Conservation (phyloP, 2,113 vertebrate genomes). For the Thamnaconus septentrionalis region DNA sequence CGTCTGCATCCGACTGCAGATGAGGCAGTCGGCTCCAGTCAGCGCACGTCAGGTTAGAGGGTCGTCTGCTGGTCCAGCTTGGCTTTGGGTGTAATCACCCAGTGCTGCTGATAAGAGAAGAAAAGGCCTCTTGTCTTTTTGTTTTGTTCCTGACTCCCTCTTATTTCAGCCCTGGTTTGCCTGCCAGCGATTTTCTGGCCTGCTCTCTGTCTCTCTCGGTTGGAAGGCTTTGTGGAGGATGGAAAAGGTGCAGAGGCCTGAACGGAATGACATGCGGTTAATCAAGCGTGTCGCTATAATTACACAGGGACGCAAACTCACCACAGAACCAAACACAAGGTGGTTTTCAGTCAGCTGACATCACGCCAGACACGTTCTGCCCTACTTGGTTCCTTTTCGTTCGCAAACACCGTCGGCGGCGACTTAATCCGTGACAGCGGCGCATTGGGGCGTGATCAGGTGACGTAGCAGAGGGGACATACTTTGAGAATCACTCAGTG, state of each 20-base stretch:
- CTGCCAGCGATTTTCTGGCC: background rate
- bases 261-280: conserved; percentile 22
- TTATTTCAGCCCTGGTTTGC: background rate
- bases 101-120: conserved; percentile 52
- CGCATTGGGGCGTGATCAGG: background rate
- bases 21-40: too few relatives aligned
- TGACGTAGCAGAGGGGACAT: background rate
- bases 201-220: conserved; percentile 44
- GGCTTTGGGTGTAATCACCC: conserved; percentile 52
- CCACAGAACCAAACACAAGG: background rate
- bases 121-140: conserved; percentile 8
- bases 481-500: conserved; percentile 19
- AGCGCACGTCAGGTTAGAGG: background rate
- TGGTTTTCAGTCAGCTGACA: background rate
- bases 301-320: conserved; percentile 4
- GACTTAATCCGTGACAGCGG: background rate
- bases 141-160: conserved; percentile 18
- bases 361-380: conserved; percentile 1
- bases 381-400: too few relatives aligned
- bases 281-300: conserved; percentile 29
- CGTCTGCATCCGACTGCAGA: too few relatives aligned
- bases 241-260: conserved; percentile 24
- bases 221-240: conserved; percentile 16
- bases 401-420: background rate
- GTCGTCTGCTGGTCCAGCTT: conserved; percentile 21